Conservation (phyloP, 2,888 invertebrate species). For the Metallyticus violacea region DNA sequence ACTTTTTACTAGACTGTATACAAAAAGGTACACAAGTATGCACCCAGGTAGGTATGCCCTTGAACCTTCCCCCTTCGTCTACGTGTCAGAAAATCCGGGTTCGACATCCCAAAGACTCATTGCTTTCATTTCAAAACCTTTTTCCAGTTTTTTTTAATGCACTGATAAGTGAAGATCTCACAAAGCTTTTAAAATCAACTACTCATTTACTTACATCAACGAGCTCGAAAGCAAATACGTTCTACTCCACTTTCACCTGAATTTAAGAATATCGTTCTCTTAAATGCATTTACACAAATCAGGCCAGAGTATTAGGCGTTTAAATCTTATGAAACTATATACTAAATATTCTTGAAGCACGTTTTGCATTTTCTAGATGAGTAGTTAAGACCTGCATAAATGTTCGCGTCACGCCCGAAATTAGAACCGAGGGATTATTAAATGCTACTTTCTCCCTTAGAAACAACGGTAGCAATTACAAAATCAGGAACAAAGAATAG, state of each 20-base stretch:
- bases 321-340: too few relatives aligned
- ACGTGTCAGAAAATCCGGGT: not conserved
- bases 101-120: not conserved
- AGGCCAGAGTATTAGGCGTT: too few relatives aligned
- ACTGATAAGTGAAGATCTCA: too few relatives aligned
- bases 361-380: too few relatives aligned
- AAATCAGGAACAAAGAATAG: not conserved
- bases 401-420: not conserved
- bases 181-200: too few relatives aligned
- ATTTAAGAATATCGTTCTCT: too few relatives aligned
- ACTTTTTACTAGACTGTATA: not conserved
- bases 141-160: too few relatives aligned
- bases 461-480: not conserved
- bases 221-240: too few relatives aligned
- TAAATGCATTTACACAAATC: not conserved
- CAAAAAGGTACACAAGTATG: not conserved
- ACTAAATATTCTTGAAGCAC: too few relatives aligned
- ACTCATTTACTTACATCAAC: too few relatives aligned
- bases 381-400: too few relatives aligned
- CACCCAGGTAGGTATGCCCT: not conserved
- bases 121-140: not conserved
- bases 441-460: not conserved
- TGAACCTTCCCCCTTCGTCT: not conserved
- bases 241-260: too few relatives aligned
- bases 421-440: not conserved